Evolutionary conservation across 2,888 invertebrate species (phyloP).

Genomic region (Drosophila acutilabella): DNA sequence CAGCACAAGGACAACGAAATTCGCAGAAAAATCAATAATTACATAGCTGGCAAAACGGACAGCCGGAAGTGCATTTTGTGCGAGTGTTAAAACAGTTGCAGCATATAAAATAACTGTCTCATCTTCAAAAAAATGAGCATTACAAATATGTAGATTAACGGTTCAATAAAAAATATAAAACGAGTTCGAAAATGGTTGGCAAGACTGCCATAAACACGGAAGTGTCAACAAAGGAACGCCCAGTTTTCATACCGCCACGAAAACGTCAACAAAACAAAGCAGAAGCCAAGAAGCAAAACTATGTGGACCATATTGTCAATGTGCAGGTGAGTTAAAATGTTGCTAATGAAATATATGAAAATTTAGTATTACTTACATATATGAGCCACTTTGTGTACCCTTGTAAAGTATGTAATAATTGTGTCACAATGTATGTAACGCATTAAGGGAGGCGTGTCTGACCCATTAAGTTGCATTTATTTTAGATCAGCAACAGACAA

Average conservation of each 20-base stretch:
- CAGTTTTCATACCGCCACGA: slow-evolving; percentile 87
- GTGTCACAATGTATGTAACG: no score
- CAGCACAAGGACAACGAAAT: slow-evolving; percentile 81
- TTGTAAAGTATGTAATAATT: no score
- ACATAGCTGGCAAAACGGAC: slow-evolving; percentile 50
- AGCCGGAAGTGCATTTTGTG: slow-evolving; percentile 71
- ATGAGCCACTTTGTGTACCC: no score
- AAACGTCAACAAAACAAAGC: slow-evolving; percentile 87
- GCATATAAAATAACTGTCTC: slow-evolving; percentile 12
- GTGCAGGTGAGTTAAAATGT: slow-evolving; percentile 85
- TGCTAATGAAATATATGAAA: no score
- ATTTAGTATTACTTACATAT: no score
- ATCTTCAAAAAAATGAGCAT: background rate
- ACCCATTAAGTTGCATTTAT: no score
- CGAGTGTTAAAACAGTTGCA: slow-evolving; percentile 41
- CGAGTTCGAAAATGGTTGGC: slow-evolving; percentile 77
- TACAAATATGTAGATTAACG: slow-evolving; percentile 35
- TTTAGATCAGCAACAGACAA: no score
- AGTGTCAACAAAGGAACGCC: slow-evolving; percentile 83
- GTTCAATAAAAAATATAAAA: background rate
- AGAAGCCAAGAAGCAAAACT: slow-evolving; percentile 83
- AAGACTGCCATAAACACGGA: slow-evolving; percentile 70
- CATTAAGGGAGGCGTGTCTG: no score
- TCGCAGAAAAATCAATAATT: slow-evolving; percentile 82
- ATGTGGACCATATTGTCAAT: slow-evolving; percentile 88